Conservation (phyloP, 2,113 vertebrate genomes). For the Steatornis caripensis region DNA sequence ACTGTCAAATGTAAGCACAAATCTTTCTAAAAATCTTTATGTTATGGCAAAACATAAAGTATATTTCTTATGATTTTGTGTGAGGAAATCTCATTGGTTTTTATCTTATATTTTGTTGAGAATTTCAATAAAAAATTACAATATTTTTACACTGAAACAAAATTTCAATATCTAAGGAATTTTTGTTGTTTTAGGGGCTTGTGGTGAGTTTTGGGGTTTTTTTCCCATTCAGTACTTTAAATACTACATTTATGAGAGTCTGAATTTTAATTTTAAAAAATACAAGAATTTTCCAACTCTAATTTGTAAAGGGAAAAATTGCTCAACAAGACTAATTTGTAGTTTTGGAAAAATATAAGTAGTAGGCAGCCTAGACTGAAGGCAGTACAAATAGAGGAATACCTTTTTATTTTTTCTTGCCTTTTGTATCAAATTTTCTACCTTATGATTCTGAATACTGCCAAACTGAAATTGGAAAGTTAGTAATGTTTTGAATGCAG, state of each 20-base stretch:
- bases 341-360: not conserved
- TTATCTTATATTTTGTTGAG: not conserved
- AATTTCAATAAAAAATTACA: not conserved
- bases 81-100: not conserved
- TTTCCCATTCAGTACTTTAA: not conserved
- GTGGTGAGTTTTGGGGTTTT: fast-evolving
- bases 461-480: not conserved
- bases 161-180: not conserved
- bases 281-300: not conserved
- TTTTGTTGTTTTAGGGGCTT: fast-evolving
- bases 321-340: too few relatives aligned
- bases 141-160: not conserved
- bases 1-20: not conserved
- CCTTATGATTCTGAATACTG: not conserved
- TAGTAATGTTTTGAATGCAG: not conserved
- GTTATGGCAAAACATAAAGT: not conserved
- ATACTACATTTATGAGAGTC: not conserved
- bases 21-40: not conserved
- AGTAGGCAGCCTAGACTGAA: not conserved
- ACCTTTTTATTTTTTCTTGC: not conserved
- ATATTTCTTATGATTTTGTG: not conserved
- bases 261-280: not conserved
- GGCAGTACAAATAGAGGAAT: not conserved
- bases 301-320: not conserved
- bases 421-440: not conserved